Conservation (phyloP, 2,113 vertebrate genomes). For the Amblyopsis rosae region DNA sequence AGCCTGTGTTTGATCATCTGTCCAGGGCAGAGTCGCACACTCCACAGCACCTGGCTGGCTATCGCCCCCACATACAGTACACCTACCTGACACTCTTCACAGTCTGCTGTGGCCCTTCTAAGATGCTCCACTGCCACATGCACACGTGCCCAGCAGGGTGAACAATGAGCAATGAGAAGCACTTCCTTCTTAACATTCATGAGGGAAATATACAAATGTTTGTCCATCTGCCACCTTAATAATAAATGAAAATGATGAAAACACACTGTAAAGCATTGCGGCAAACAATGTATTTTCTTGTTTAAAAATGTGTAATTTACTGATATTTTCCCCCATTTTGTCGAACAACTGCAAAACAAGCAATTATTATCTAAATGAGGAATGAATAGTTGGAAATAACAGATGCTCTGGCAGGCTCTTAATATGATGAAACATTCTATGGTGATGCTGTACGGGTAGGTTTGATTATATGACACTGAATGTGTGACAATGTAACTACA, state of each 20-base stretch:
- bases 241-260: neutral
- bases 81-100: slow-evolving; percentile 28
- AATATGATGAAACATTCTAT: slow-evolving; percentile 39
- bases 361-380: slow-evolving; percentile 4
- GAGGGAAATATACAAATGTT: neutral
- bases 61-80: slow-evolving; percentile 34
- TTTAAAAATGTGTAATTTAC: neutral
- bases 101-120: slow-evolving; percentile 55
- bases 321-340: neutral
- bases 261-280: neutral
- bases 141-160: slow-evolving; percentile 53
- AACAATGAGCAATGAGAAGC: neutral
- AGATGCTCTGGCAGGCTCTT: slow-evolving; percentile 31
- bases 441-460: slow-evolving; percentile 24
- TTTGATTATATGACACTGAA: slow-evolving; percentile 34
- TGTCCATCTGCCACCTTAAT: neutral
- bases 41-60: slow-evolving; percentile 67
- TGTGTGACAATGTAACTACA: slow-evolving; percentile 44
- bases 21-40: slow-evolving; percentile 60
- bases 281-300: neutral
- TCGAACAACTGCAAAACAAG: neutral
- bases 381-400: slow-evolving; percentile 22
- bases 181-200: neutral
- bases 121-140: slow-evolving; percentile 44
- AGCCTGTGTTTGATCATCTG: slow-evolving; percentile 73